Evolutionary conservation across 37 sponge, comb jelly and placozoan genomes (phyloP).

Genomic region (Halisarca cf. caerulea): DNA sequence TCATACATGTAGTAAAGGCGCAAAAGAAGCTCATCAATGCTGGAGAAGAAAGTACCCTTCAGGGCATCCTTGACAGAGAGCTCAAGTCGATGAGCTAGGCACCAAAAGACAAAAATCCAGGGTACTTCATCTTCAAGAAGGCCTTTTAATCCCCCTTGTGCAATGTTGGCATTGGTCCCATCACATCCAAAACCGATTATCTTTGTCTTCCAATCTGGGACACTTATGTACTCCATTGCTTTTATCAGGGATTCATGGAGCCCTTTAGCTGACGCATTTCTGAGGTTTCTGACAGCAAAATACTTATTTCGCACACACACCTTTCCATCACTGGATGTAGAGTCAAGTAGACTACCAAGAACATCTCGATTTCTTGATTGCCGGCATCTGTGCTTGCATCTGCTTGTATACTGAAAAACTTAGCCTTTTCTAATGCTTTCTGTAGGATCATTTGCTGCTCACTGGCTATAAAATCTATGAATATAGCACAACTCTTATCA

Average conservation of each 20-base stretch:
- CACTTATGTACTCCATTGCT: background rate
- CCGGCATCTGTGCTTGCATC: slow-evolving; percentile 56
- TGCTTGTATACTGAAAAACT: slow-evolving; percentile 51
- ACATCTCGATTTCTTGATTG: slow-evolving; percentile 45
- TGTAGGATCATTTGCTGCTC: background rate
- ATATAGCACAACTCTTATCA: slow-evolving; percentile 32
- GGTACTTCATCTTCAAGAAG: slow-evolving; percentile 33
- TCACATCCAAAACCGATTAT: slow-evolving; percentile 71
- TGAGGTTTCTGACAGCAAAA: slow-evolving; percentile 30
- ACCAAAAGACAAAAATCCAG: slow-evolving; percentile 71
- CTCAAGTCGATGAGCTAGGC: slow-evolving; percentile 69
- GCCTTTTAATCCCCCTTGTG: slow-evolving; percentile 48
- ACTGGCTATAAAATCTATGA: slow-evolving; percentile 41
- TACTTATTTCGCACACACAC: slow-evolving; percentile 28
- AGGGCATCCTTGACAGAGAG: slow-evolving; percentile 64
- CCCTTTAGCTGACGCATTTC: slow-evolving; percentile 23
- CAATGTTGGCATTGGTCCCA: slow-evolving; percentile 56
- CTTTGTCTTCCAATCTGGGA: slow-evolving; percentile 21
- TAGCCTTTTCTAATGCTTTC: slow-evolving; percentile 1
- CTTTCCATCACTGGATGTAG: slow-evolving; percentile 24
- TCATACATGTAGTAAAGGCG: slow-evolving; percentile 42
- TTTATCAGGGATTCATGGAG: slow-evolving; percentile 27
- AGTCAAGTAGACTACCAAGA: slow-evolving; percentile 39
- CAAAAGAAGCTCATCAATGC: slow-evolving; percentile 45
- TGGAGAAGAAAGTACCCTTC: slow-evolving; percentile 30